Percentiles rank a stretch among this genome's conserved stretches.
These are phyloP conservation scores for Aepyceros melampus DNA, from an alignment of 2,113 vertebrate genomes.

Conservation along the genomic window DNA sequence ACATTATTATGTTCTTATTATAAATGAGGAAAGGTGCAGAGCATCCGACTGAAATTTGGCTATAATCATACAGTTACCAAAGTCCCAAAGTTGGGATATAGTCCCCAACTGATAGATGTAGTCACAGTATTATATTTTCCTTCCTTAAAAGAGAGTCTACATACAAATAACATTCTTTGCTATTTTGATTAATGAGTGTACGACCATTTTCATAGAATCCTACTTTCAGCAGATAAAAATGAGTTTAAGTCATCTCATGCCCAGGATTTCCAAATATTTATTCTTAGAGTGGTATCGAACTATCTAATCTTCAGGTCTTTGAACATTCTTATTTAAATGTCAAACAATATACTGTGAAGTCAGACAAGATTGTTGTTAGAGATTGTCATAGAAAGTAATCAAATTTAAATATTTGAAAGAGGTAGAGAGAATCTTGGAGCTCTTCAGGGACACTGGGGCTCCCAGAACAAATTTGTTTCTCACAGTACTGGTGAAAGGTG, in stretches of 20 bases:
- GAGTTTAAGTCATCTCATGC: not conserved
- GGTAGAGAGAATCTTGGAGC: not conserved
- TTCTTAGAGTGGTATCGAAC: not conserved
- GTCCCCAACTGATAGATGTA: not conserved
- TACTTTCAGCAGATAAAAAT: not conserved
- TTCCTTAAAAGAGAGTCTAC: not conserved
- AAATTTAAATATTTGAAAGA: too few species aligned
- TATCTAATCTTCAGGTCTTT: not conserved
- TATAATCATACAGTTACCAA: not conserved
- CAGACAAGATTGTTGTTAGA: too few species aligned
- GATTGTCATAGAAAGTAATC: too few species aligned
- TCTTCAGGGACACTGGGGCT: not conserved
- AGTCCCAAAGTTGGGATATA: not conserved
- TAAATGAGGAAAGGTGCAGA: not conserved
- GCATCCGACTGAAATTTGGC: not conserved
- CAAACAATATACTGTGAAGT: too few species aligned
- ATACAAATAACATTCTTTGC: not conserved
- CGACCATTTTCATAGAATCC: not conserved
- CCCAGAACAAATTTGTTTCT: not conserved
- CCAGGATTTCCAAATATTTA: not conserved
- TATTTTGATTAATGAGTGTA: not conserved
- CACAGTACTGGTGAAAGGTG: not conserved
- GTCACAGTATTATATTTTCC: not conserved
- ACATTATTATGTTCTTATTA: not conserved
- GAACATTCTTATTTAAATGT: not conserved